Evolutionary conservation across 2,113 vertebrate genomes (phyloP).

Genomic region (Bubalus kerabau): DNA sequence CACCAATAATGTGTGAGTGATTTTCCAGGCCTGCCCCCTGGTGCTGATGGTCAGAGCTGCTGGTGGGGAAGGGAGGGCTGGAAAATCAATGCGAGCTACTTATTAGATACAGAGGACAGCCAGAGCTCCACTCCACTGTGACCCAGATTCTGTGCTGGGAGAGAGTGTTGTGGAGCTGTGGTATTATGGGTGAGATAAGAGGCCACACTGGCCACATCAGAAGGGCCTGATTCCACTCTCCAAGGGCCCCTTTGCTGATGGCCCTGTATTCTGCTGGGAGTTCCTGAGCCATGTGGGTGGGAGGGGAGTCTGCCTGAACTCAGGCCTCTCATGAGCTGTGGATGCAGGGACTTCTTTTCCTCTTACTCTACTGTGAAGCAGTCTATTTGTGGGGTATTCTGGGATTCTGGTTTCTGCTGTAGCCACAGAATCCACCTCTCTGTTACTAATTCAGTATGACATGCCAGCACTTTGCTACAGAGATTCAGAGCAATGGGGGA

Average conservation of each 20-base stretch:
- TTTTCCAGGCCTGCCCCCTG: background rate
- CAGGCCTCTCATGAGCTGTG: background rate
- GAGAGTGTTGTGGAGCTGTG: background rate
- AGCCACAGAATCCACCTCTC: background rate
- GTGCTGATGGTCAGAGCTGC: background rate
- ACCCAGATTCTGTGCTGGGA: background rate
- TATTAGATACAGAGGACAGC: background rate
- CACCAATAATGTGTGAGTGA: background rate
- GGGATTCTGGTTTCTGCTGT: background rate
- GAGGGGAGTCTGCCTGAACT: background rate
- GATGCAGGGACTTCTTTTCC: background rate
- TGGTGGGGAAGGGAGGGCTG: background rate
- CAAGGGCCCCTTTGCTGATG: background rate
- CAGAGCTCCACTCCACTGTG: background rate
- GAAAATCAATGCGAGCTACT: constrained; percentile 30
- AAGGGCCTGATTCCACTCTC: background rate
- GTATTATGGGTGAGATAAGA: background rate
- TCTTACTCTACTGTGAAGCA: background rate
- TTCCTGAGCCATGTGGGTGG: background rate
- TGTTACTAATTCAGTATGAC: background rate
- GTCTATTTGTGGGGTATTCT: background rate
- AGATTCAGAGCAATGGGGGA: background rate
- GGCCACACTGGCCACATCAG: accelerated
- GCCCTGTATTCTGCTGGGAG: background rate
- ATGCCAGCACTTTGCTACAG: background rate